Conservation (phyloP, 2,113 vertebrate genomes). For the Excalfactoria chinensis region DNA sequence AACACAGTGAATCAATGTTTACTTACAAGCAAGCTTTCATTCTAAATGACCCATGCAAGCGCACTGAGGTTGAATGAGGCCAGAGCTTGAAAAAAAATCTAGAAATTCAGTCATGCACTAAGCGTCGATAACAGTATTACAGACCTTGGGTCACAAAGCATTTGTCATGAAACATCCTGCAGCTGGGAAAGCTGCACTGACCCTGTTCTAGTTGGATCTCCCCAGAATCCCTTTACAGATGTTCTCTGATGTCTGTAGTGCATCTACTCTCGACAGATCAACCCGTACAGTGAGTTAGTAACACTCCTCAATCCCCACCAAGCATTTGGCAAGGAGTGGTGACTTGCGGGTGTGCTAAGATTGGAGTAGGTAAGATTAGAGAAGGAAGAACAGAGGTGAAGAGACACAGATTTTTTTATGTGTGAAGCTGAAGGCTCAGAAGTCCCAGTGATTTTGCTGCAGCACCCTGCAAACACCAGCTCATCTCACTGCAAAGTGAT, state of each 20-base stretch:
- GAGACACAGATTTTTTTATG: neutral
- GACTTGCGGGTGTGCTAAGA: neutral
- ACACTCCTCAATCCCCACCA: neutral
- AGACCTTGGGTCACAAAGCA: neutral
- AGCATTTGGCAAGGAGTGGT: neutral
- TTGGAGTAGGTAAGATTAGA: neutral
- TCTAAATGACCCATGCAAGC: conserved; percentile 56
- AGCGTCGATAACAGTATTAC: neutral
- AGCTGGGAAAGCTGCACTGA: neutral
- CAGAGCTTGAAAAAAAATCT: neutral
- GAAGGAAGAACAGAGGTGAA: neutral
- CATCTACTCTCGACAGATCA: neutral
- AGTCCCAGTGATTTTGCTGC: neutral
- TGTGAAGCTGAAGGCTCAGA: neutral
- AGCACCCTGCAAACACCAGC: neutral
- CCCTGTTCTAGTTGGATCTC: neutral
- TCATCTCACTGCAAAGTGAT: neutral
- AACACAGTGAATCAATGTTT: conserved; percentile 47
- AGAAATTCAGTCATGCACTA: conserved; percentile 12
- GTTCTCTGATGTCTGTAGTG: neutral
- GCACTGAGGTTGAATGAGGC: conserved; percentile 57
- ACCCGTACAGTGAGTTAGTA: neutral
- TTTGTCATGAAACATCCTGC: neutral
- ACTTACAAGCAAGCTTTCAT: conserved; percentile 51
- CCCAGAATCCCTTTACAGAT: neutral